Percentiles rank a stretch among this genome's conserved stretches.
These are phyloP conservation scores for Drosophila mettleri DNA, from an alignment of 2,888 invertebrate species.

Conservation along the genomic window DNA sequence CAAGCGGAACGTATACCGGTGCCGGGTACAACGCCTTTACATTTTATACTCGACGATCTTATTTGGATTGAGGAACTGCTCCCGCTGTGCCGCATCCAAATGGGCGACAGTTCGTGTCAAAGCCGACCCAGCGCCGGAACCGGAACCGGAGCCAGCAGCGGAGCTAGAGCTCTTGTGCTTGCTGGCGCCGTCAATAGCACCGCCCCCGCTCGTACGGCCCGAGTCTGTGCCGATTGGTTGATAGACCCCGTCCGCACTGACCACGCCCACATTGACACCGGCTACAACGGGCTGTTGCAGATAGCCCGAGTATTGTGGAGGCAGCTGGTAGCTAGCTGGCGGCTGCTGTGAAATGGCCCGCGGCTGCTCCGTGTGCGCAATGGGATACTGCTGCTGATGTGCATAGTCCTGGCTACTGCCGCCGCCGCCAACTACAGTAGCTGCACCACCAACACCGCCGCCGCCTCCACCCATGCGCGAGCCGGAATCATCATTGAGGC, in stretches of 20 bases:
- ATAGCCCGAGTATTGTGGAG: slow-evolving; percentile 82
- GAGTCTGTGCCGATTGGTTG: slow-evolving; percentile 75
- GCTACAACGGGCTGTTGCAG: slow-evolving; percentile 82
- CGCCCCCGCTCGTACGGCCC: slow-evolving; percentile 61
- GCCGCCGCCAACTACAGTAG: slow-evolving; percentile 63
- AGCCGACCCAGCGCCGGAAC: slow-evolving; percentile 67
- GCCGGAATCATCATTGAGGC: slow-evolving; percentile 83
- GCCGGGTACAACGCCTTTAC: slow-evolving; percentile 85
- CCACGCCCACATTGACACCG: slow-evolving; percentile 83
- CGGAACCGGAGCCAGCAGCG: slow-evolving; percentile 39
- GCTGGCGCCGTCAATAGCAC: slow-evolving; percentile 29
- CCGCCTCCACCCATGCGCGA: slow-evolving; percentile 79
- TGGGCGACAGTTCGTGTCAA: slow-evolving; percentile 84
- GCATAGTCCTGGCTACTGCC: slow-evolving; percentile 82
- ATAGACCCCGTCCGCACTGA: slow-evolving; percentile 81
- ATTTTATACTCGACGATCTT: slow-evolving; percentile 85
- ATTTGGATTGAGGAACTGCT: slow-evolving; percentile 85
- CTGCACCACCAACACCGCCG: slow-evolving; percentile 57
- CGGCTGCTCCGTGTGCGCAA: slow-evolving; percentile 81
- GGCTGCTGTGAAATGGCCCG: slow-evolving; percentile 71
- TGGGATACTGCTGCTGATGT: slow-evolving; percentile 83
- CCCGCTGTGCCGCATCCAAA: slow-evolving; percentile 84
- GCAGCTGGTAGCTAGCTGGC: slow-evolving; percentile 74
- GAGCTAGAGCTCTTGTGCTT: slow-evolving; percentile 71
- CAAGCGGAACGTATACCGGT: slow-evolving; percentile 84